Conservation (phyloP, 2,888 invertebrate genomes). For the Caenorhabditis sulstoni region DNA sequence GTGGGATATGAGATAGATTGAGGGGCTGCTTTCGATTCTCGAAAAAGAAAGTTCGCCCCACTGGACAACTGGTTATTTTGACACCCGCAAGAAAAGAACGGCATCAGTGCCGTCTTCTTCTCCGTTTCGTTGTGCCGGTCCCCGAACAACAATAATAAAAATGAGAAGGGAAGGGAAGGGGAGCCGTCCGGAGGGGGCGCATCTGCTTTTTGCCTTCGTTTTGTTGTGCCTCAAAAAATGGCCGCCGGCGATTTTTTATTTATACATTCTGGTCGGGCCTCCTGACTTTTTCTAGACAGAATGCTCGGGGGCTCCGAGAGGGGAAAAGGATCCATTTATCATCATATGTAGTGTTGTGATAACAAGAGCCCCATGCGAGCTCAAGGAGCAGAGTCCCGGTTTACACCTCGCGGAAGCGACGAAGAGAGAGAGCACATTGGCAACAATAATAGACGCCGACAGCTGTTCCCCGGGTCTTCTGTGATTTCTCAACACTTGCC, state of each 20-base stretch:
- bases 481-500: too few relatives aligned
- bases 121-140: slow-evolving; percentile 24
- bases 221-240: slow-evolving; percentile 26
- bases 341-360: slow-evolving; percentile 42
- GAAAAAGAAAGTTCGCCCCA: neutral
- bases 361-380: slow-evolving; percentile 16
- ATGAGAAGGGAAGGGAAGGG: slow-evolving; percentile 13
- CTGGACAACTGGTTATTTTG: slow-evolving; percentile 24
- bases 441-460: slow-evolving; percentile 54
- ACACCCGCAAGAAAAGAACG: slow-evolving; percentile 18
- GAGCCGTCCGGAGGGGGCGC: slow-evolving; percentile 6
- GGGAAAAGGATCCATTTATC: slow-evolving; percentile 21
- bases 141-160: slow-evolving; percentile 55
- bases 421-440: slow-evolving; percentile 17
- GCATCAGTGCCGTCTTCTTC: neutral
- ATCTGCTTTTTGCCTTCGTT: slow-evolving; percentile 15
- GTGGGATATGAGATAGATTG: slow-evolving; percentile 39
- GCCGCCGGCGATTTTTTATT: slow-evolving; percentile 57
- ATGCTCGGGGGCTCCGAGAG: neutral
- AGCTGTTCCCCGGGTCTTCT: slow-evolving; percentile 53
- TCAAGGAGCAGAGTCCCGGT: slow-evolving; percentile 24
- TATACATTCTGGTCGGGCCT: slow-evolving; percentile 21
- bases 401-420: slow-evolving; percentile 24
- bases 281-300: neutral
- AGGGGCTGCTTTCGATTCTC: slow-evolving; percentile 12